These are phyloP conservation scores for Heterotilapia buettikoferi DNA, from an alignment of 2,113 vertebrate genomes.

Conservation along the genomic window DNA sequence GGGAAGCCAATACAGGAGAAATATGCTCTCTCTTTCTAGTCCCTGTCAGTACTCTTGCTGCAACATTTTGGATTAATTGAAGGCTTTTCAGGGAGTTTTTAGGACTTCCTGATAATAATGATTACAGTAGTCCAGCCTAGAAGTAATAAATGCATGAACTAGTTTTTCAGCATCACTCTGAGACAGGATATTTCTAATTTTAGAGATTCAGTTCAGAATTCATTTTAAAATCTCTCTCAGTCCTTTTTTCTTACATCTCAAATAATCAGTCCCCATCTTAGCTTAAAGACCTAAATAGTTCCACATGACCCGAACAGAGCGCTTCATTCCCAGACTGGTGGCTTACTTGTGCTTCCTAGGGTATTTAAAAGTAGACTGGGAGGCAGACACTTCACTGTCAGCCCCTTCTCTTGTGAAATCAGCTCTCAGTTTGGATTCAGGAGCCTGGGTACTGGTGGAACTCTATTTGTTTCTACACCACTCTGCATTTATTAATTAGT, in stretches of 20 bases:
- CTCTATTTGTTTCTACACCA: not conserved
- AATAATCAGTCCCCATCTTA: not conserved
- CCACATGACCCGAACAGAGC: not conserved
- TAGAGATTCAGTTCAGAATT: not conserved
- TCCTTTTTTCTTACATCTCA: not conserved
- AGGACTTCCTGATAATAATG: not conserved
- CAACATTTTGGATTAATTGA: fast-evolving
- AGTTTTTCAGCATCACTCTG: not conserved
- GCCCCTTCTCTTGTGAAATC: not conserved
- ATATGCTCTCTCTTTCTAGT: not conserved
- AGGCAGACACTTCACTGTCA: not conserved
- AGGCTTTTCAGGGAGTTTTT: not conserved
- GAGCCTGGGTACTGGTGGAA: not conserved
- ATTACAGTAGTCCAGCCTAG: not conserved
- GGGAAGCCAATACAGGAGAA: not conserved
- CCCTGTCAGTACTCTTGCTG: not conserved
- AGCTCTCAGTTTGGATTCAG: not conserved
- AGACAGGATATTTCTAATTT: not conserved
- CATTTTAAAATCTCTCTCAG: not conserved
- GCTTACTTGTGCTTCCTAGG: not conserved
- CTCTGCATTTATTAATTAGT: not conserved
- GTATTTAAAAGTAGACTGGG: not conserved
- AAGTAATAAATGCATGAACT: not conserved
- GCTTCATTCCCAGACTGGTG: not conserved
- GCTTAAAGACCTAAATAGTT: not conserved